These are phyloP conservation scores for Notiomystis cincta DNA, from an alignment of 2,113 vertebrate genomes.

Conservation along the genomic window DNA sequence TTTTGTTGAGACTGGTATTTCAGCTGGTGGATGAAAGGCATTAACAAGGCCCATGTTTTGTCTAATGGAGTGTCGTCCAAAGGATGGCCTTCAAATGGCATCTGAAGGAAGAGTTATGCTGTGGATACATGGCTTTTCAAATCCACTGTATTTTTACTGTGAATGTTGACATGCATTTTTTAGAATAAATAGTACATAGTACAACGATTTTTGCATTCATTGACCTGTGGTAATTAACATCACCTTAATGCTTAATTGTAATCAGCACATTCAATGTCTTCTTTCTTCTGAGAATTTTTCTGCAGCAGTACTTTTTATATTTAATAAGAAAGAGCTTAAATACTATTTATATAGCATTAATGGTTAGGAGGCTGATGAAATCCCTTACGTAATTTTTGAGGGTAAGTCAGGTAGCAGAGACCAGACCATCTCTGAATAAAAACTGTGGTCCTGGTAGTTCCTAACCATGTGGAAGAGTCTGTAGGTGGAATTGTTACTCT, in stretches of 20 bases:
- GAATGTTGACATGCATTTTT: neutral
- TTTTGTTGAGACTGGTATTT: neutral
- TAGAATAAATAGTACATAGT: neutral
- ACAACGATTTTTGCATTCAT: neutral
- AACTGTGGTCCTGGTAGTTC: neutral
- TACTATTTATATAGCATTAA: neutral
- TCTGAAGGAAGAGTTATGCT: neutral
- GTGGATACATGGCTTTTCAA: neutral
- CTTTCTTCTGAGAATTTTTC: conserved; percentile 43
- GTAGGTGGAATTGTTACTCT: neutral
- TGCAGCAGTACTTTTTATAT: neutral
- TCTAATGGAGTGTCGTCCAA: neutral
- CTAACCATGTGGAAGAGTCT: neutral
- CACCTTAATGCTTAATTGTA: neutral
- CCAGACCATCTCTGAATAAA: neutral
- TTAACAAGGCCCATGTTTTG: neutral
- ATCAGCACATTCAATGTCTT: conserved; percentile 20
- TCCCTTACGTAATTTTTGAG: neutral
- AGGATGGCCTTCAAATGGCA: neutral
- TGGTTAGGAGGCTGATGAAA: neutral
- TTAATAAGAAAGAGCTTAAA: conserved; percentile 23
- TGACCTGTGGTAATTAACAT: neutral
- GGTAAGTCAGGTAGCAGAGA: neutral
- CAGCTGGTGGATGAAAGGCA: neutral
- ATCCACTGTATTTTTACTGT: neutral